Percentiles rank a stretch among this genome's conserved stretches.
These are phyloP conservation scores for Pavo muticus DNA, from an alignment of 2,113 vertebrate species.

Conservation along the genomic window DNA sequence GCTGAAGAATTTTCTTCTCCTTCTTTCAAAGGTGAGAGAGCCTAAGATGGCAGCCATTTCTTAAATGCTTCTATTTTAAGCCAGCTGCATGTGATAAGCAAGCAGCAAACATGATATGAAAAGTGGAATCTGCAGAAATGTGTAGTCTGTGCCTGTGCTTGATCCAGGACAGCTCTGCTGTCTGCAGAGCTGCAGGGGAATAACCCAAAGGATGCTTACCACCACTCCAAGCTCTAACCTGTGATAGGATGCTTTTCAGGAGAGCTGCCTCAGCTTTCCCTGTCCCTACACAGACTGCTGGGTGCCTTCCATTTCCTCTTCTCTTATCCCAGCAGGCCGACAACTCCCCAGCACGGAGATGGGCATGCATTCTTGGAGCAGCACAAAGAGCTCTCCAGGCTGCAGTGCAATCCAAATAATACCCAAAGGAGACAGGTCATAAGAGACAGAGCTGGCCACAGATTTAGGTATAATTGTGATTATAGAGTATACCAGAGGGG, in stretches of 20 bases:
- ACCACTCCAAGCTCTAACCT: neutral
- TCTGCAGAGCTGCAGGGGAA: neutral
- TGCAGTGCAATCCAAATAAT: neutral
- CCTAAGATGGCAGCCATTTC: neutral
- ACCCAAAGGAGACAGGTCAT: neutral
- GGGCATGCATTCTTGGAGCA: accelerated
- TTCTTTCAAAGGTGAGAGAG: slow-evolving; percentile 1
- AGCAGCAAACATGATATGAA: neutral
- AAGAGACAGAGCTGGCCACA: neutral
- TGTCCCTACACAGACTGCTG: accelerated
- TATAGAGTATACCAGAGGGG: neutral
- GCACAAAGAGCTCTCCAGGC: neutral
- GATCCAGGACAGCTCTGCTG: neutral
- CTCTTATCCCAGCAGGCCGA: neutral
- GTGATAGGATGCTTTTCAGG: neutral
- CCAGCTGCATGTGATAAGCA: neutral
- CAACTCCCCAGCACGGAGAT: neutral
- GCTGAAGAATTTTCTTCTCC: neutral
- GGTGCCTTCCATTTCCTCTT: neutral
- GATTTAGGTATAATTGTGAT: neutral
- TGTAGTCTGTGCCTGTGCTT: neutral
- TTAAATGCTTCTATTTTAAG: slow-evolving; percentile 19
- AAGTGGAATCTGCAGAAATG: neutral
- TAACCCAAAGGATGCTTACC: neutral
- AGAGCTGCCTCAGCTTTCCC: neutral